Base-by-base conservation (phyloP, 2,888 invertebrate genomes). In the Apodemia mormo region DNA sequence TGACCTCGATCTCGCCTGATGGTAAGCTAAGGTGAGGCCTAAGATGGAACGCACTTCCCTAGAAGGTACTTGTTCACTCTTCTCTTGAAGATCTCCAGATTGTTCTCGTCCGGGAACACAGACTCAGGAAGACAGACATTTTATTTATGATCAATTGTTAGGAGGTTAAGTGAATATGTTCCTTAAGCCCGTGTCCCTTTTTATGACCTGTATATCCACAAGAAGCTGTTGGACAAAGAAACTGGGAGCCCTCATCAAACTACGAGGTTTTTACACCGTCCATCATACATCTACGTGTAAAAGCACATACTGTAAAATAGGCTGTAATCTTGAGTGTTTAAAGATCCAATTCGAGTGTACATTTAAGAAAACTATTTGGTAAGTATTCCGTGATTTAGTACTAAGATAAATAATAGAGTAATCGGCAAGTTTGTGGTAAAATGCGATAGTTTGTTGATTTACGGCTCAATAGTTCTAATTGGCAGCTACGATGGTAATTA, bases 171-270 rank as follows among this genome's bases (percentile, higher is more conserved):
- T 45, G 45, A 2, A 3, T 12, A 45, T 7, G 45, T 45, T 45
- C 45, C 45, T 45, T 45, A 2, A 45, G 10, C 3, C 45, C 12
- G 12, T 45, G 45, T 45, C 45, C 45, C 69, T 69, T 70, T 52
- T 72, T 69, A 71, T 71, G 69, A 74, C 54, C 72, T 68, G 52
- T 68, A 58, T 64, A 68, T 69, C 66, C 69, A 67, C 72, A 72
- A 74, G 72, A 72, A 74, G 68, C 67, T 69, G 45, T 45, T 45
- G 65, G 69, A 69, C 72, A 69, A 74, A 72, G 66, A 74, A 74
- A 70, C 68, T 66, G 65, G 71, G 69, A 69, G 69, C 72, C 64
- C 64, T 37, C 64, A 64, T 68, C 64, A 68, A 71, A 71, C 67
- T 49, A 45, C 45, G 45, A 45, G 67, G 67, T 73, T 70, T 72